These are phyloP conservation scores for Podarcis cretensis DNA, from an alignment of 2,113 vertebrate species.

Conservation along the genomic window DNA sequence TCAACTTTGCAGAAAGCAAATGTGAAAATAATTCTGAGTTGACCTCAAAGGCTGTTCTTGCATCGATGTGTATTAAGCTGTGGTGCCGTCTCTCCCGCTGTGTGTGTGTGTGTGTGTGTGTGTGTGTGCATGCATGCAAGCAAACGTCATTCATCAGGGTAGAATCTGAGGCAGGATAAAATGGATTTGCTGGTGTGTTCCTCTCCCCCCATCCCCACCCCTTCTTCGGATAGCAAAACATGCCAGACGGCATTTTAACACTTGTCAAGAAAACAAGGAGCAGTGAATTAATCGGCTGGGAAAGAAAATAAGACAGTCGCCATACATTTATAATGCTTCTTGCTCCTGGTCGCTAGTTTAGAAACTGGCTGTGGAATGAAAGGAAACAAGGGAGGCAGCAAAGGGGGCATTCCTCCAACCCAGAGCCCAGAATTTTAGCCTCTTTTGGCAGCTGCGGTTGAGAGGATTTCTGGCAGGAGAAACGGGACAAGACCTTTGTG, in stretches of 20 bases:
- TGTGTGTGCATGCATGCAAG: no score
- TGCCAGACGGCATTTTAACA: not conserved
- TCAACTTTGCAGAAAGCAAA: not conserved
- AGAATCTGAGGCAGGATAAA: not conserved
- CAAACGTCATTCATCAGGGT: no score
- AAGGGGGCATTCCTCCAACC: not conserved
- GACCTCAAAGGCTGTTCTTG: not conserved
- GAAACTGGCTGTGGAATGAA: not conserved
- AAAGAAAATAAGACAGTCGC: not conserved
- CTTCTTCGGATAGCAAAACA: not conserved
- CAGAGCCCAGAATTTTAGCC: not conserved
- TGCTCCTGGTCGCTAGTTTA: not conserved
- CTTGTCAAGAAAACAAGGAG: not conserved
- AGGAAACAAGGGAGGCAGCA: not conserved
- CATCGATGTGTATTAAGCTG: not conserved
- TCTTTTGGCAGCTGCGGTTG: no score
- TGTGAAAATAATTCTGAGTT: conserved; percentile 2
- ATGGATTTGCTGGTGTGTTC: not conserved
- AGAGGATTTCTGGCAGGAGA: not conserved
- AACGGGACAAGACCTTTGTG: not conserved
- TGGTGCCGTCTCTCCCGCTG: not conserved
- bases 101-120: not conserved
- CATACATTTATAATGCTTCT: not conserved
- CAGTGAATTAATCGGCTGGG: not conserved
- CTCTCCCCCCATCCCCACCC: no score